Evolutionary conservation across 2,888 invertebrate genomes (phyloP).

Genomic region (Cerceris rybyensis): DNA sequence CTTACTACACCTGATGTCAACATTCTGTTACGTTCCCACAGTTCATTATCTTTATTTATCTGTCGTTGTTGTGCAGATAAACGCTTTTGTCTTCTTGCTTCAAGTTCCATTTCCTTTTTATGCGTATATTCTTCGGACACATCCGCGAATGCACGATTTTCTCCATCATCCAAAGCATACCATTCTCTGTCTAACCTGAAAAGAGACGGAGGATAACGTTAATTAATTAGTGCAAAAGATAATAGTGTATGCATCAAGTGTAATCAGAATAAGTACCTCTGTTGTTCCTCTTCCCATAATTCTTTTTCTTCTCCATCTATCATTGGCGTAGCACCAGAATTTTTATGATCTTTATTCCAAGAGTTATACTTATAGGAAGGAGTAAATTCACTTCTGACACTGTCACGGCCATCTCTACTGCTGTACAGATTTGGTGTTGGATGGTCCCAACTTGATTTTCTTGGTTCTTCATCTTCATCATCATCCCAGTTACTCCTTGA

Average conservation of each 20-base stretch:
- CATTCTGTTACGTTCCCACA: constrained; percentile 99
- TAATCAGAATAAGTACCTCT: constrained; percentile 72
- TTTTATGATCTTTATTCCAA: constrained; percentile 88
- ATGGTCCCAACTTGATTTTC: constrained; percentile 95
- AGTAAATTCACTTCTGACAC: constrained; percentile 86
- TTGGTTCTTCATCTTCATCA: constrained; percentile 83
- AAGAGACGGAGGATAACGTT: background rate
- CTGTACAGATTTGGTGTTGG: constrained; percentile 90
- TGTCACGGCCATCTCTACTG: constrained; percentile 74
- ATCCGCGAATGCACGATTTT: constrained; percentile 95
- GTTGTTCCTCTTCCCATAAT: constrained; percentile 95
- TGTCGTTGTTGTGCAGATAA: constrained; percentile 98
- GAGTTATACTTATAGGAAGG: constrained; percentile 93
- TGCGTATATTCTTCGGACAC: constrained; percentile 95
- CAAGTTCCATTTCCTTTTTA: constrained; percentile 96
- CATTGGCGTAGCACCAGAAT: constrained; percentile 86
- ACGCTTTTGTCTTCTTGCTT: constrained; percentile 93
- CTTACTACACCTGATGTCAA: constrained; percentile 96
- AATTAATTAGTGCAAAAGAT: background rate
- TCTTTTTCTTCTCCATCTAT: constrained; percentile 86
- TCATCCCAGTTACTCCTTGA: constrained; percentile 91
- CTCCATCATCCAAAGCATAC: constrained; percentile 98
- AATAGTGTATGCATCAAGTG: background rate
- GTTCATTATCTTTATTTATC: constrained; percentile 98
- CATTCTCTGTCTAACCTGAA: constrained; percentile 94